Conservation (phyloP, 2,888 invertebrate species). For the Drosophila incognita region DNA sequence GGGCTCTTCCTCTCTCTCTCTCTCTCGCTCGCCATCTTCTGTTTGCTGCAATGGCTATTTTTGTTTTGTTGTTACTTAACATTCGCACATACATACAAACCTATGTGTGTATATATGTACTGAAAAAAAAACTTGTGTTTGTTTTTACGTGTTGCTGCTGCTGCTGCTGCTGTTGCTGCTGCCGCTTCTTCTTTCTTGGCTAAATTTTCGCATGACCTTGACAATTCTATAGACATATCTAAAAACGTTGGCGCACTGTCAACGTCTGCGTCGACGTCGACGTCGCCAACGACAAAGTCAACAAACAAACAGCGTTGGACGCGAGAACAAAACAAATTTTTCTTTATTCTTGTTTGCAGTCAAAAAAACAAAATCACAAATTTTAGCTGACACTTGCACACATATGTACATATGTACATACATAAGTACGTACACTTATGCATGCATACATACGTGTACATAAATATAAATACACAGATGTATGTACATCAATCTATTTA, state of each 20-base stretch:
- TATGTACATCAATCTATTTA: conserved; percentile 3
- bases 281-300: conserved; percentile 36
- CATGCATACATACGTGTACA: not conserved
- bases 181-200: conserved; percentile 17
- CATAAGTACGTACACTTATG: not conserved
- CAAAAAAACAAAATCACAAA: conserved; percentile 34
- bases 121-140: not conserved
- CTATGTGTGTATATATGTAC: not conserved
- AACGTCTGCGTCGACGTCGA: conserved; percentile 10
- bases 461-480: not conserved
- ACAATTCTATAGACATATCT: conserved; percentile 41
- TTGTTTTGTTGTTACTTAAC: conserved; percentile 34
- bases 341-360: conserved; percentile 29
- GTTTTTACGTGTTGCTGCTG: conserved; percentile 10
- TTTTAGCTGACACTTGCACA: conserved; percentile 25
- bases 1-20: conserved; percentile 1
- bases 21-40: not conserved
- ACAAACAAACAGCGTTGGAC: conserved; percentile 31
- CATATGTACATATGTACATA: not conserved
- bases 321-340: conserved; percentile 19
- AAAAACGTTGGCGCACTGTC: conserved; percentile 26
- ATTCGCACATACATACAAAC: conserved; percentile 6
- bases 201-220: conserved; percentile 56
- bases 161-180: not conserved
- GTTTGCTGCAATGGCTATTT: conserved; percentile 17